Evolutionary conservation across 2,888 invertebrate genomes (phyloP).

Genomic region (Diachrysia chrysitis): DNA sequence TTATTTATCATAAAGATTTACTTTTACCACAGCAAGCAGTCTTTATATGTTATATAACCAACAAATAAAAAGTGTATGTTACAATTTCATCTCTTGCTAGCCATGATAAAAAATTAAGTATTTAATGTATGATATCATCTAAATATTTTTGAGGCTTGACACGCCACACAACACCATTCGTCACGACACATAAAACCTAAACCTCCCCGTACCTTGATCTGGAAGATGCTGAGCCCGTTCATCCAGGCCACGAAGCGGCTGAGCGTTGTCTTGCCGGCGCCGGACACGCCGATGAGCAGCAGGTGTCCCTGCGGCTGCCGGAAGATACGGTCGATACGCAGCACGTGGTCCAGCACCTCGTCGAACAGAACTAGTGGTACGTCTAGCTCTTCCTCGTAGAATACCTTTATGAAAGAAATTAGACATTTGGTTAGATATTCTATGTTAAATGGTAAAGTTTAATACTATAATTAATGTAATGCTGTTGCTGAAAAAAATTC

Average conservation of each 20-base stretch:
- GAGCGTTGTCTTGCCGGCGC: conserved; percentile 99
- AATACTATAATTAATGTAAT: no score
- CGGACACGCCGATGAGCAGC: conserved; percentile 99
- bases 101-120: no score
- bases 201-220: conserved; percentile 94
- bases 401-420: conserved; percentile 88
- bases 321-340: conserved; percentile 99
- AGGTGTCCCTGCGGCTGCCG: conserved; percentile 99
- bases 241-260: conserved; percentile 99
- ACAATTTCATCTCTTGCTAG: no score
- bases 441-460: neutral
- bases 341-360: conserved; percentile 99
- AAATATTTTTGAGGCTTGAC: no score
- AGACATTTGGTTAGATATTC: conserved; percentile 2
- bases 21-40: no score
- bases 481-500: no score
- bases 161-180: no score
- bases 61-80: no score
- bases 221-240: conserved; percentile 99
- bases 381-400: conserved; percentile 99
- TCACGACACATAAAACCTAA: no score
- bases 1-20: no score
- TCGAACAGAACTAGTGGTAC: conserved; percentile 99
- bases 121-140: no score
- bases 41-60: no score